A percentile compares a stretch with the other conserved stretches of the same genome.
Evolutionary conservation across 2,113 vertebrate species (phyloP).

Genomic region (Planiliza haematocheilus): DNA sequence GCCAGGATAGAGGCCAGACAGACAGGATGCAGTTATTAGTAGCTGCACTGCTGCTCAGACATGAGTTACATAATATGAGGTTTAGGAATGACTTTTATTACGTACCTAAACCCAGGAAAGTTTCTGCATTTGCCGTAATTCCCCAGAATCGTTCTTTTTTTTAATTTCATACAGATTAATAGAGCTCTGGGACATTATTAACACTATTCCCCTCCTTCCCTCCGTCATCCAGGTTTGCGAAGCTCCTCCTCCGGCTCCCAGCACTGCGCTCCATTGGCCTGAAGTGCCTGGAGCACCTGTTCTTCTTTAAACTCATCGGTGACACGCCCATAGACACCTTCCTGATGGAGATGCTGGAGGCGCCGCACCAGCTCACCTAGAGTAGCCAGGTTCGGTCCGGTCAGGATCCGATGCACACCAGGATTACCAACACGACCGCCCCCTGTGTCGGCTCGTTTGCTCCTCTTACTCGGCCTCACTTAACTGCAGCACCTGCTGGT

Average conservation of each 20-base stretch:
- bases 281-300: slow-evolving; percentile 94
- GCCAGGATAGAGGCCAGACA: neutral
- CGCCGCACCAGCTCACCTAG: slow-evolving; percentile 93
- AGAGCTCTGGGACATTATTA: too few species aligned
- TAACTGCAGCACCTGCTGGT: slow-evolving; percentile 74
- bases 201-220: neutral
- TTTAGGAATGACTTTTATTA: too few species aligned
- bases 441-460: slow-evolving; percentile 26
- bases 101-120: too few species aligned
- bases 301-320: slow-evolving; percentile 96
- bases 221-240: slow-evolving; percentile 87
- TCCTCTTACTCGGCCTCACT: slow-evolving; percentile 55
- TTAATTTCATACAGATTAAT: too few species aligned
- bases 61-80: too few species aligned
- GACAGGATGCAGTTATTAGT: neutral
- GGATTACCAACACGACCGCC: slow-evolving; percentile 54
- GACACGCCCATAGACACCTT: slow-evolving; percentile 96
- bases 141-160: too few species aligned
- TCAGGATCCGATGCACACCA: slow-evolving; percentile 64
- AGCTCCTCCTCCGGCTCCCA: slow-evolving; percentile 92
- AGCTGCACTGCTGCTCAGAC: too few species aligned
- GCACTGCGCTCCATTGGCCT: slow-evolving; percentile 91
- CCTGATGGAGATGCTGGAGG: slow-evolving; percentile 96
- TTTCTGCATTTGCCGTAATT: too few species aligned
- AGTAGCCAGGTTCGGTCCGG: slow-evolving; percentile 33